phyloP scores from a whole-genome alignment of 2,888 invertebrate genomes.

The Tetramorium bicarinatum region DNA sequence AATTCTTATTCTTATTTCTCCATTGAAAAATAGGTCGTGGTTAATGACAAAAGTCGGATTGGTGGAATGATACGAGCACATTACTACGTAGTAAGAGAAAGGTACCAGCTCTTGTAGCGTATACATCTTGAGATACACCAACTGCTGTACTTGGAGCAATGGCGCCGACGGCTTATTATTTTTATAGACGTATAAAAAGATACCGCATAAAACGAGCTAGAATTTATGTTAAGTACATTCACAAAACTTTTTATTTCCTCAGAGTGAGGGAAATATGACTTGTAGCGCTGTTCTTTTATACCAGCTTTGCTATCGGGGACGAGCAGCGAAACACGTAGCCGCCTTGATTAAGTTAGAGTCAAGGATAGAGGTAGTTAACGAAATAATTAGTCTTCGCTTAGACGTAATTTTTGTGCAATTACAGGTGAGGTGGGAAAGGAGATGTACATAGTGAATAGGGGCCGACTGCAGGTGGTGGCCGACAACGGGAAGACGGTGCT shows the following conservation, averaged over 20 bases:
- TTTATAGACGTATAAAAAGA: conserved; percentile 37
- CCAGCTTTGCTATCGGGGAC: background rate
- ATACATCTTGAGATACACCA: background rate
- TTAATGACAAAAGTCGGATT: background rate
- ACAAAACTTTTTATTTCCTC: conserved; percentile 12
- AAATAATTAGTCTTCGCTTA: background rate
- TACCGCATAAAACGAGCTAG: background rate
- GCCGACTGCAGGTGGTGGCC: conserved; percentile 97
- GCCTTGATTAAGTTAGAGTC: background rate
- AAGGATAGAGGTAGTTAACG: background rate
- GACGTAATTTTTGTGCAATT: conserved; percentile 62
- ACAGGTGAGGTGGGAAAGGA: conserved; percentile 99
- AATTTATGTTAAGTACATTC: conserved; percentile 27
- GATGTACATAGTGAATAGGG: conserved; percentile 99
- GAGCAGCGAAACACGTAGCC: background rate
- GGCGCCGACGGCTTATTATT: conserved; percentile 21
- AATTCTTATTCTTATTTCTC: background rate
- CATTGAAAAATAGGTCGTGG: background rate
- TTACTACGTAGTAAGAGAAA: conserved; percentile 8
- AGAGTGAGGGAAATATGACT: conserved; percentile 1
- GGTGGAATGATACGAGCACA: background rate
- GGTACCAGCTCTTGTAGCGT: background rate
- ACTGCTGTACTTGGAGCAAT: conserved; percentile 2
- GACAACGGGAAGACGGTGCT: conserved; percentile 98
- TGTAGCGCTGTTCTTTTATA: background rate